A percentile compares a stretch with the other conserved stretches of the same genome.
phyloP scores from a whole-genome alignment of 2,113 vertebrate genomes.

The Notothenia coriiceps region DNA sequence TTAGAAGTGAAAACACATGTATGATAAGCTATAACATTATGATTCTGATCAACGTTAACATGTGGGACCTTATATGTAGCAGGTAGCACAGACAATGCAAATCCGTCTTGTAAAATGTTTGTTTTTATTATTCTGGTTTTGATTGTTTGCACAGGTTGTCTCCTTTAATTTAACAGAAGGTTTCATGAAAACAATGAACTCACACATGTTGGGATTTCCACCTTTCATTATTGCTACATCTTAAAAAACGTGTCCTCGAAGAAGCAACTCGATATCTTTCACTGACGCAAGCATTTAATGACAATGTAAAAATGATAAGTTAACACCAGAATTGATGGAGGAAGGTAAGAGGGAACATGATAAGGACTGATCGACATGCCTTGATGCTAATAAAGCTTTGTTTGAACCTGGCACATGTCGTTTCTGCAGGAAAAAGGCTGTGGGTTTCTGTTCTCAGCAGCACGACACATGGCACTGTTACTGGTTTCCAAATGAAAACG shows the following conservation, averaged over 20 bases:
- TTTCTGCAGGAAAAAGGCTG: constrained; percentile 44
- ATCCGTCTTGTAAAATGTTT: constrained; percentile 58
- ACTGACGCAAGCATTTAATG: constrained; percentile 41
- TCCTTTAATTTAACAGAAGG: constrained; percentile 27
- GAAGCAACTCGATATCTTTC: constrained; percentile 36
- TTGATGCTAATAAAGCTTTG: constrained; percentile 71
- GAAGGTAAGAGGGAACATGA: constrained; percentile 10
- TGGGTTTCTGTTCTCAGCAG: not conserved
- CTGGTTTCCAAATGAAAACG: not conserved
- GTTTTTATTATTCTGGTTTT: constrained; percentile 59
- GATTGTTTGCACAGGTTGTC: constrained; percentile 55
- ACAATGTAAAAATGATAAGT: constrained; percentile 54
- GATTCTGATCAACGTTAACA: too few species aligned
- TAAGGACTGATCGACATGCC: constrained; percentile 47
- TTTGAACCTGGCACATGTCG: constrained; percentile 59
- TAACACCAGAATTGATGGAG: constrained; percentile 32
- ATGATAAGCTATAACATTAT: too few species aligned
- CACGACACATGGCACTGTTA: not conserved
- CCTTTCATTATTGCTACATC: constrained; percentile 54
- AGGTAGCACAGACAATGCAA: constrained; percentile 15
- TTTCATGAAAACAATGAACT: constrained; percentile 22
- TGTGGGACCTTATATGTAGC: too few species aligned
- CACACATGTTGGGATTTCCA: constrained; percentile 10
- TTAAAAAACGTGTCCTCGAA: constrained; percentile 34
- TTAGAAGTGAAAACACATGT: too few species aligned